Conservation (phyloP, 2,888 invertebrate species). For the Nymphalis urticae region DNA sequence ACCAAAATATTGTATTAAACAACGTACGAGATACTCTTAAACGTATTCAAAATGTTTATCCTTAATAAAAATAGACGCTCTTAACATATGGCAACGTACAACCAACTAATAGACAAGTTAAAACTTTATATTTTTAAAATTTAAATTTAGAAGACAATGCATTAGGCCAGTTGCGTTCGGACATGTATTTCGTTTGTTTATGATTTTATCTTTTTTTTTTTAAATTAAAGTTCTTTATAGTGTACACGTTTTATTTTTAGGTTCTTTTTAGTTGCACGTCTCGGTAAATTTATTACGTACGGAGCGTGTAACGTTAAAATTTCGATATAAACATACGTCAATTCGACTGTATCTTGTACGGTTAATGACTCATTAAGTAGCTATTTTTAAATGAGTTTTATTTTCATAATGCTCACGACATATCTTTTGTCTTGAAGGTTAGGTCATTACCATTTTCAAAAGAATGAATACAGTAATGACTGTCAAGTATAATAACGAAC, state of each 20-base stretch:
- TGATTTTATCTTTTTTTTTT: not conserved
- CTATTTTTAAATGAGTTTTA: constrained; percentile 40
- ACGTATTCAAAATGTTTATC: constrained; percentile 63
- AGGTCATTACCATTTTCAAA: constrained; percentile 30
- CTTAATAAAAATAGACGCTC: constrained; percentile 72
- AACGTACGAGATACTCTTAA: constrained; percentile 54
- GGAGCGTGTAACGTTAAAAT: constrained; percentile 29
- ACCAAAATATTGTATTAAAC: constrained; percentile 57
- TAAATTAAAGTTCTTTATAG: constrained; percentile 21
- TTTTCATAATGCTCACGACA: constrained; percentile 30
- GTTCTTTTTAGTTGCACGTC: constrained; percentile 31
- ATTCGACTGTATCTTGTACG: constrained; percentile 32
- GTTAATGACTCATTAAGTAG: constrained; percentile 40
- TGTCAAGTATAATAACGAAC: not conserved
- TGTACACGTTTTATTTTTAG: constrained; percentile 28
- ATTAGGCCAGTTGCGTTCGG: constrained; percentile 51
- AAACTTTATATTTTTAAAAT: constrained; percentile 48
- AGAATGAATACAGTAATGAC: constrained; percentile 24
- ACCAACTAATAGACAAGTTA: constrained; percentile 31
- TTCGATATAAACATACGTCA: constrained; percentile 15
- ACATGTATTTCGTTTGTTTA: constrained; percentile 7
- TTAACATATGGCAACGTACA: constrained; percentile 49
- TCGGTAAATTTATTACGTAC: constrained; percentile 35
- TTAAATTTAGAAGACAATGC: constrained; percentile 73
- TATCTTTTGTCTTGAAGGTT: constrained; percentile 37